Conservation (phyloP, 2,797 vertebrate genomes). For the Sebastes glaucus region DNA sequence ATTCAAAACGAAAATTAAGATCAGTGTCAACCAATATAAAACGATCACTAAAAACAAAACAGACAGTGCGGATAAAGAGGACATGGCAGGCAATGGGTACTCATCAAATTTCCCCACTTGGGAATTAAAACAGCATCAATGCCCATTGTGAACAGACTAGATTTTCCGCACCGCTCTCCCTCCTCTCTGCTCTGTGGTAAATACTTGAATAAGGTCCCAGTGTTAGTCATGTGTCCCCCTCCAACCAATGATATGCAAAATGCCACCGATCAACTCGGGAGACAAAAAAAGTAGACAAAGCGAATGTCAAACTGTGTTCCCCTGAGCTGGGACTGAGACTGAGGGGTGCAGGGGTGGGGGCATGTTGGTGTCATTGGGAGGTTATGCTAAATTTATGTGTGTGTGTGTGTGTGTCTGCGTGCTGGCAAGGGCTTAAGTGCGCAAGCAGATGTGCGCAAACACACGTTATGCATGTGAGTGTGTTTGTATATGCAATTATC, state of each 20-base stretch:
- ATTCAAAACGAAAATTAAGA: background rate
- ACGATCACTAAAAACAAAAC: background rate
- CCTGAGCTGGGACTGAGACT: conserved; percentile 41
- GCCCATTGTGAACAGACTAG: conserved; percentile 35
- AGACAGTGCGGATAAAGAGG: background rate
- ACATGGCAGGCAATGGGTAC: background rate
- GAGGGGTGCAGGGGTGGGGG: conserved; percentile 23
- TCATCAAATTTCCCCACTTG: conserved; percentile 20
- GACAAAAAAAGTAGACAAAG: conserved; percentile 71
- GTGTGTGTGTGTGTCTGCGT: conserved; percentile 18
- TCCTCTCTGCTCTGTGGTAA: conserved; percentile 38
- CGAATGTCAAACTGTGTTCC: conserved; percentile 75
- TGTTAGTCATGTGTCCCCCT: conserved; percentile 60
- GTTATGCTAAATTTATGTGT: conserved; percentile 37
- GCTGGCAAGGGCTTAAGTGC: conserved; percentile 43
- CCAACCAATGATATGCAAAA: conserved; percentile 74
- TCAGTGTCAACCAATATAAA: background rate
- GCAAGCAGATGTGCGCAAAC: conserved; percentile 59
- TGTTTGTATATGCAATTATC: conserved; percentile 63
- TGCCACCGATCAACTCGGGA: conserved; percentile 60
- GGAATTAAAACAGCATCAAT: conserved; percentile 48
- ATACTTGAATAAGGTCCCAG: conserved; percentile 65
- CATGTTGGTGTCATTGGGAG: conserved; percentile 25
- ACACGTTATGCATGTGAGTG: conserved; percentile 20
- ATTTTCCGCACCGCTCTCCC: conserved; percentile 34